Conservation (phyloP, 2,888 invertebrate genomes). For the Tinea pellionella region DNA sequence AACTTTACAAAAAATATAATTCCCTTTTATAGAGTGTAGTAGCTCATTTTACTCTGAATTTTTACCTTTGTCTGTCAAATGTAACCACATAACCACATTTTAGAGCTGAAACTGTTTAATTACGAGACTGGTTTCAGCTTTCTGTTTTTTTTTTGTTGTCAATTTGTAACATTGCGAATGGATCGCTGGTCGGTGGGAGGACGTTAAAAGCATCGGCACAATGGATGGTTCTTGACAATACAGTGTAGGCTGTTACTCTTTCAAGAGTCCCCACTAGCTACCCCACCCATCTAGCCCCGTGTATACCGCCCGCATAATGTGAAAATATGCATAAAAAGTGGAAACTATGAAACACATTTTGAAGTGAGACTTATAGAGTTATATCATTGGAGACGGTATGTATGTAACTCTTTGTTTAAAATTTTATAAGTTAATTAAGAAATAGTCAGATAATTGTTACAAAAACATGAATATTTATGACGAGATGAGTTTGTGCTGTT, state of each 20-base stretch:
- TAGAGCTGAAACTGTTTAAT: background rate
- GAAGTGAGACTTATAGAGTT: no score
- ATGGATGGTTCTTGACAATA: slow-evolving; percentile 8
- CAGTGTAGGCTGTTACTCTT: slow-evolving; percentile 10
- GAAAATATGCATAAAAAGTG: background rate
- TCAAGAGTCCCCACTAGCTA: background rate
- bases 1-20: no score
- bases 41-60: no score
- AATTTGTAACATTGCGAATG: slow-evolving; percentile 27
- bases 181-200: slow-evolving; percentile 19
- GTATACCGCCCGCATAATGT: background rate
- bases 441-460: no score
- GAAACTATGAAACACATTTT: background rate
- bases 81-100: background rate
- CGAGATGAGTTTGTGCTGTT: no score
- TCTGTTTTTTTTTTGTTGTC: slow-evolving; percentile 17
- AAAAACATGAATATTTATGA: no score
- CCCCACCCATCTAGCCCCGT: background rate
- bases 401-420: no score
- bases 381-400: no score
- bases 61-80: background rate
- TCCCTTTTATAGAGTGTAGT: background rate
- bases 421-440: no score
- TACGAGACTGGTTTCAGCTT: background rate
- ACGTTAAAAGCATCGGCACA: slow-evolving; percentile 26